Evolutionary conservation across 2,113 vertebrate species (phyloP).

Genomic region (Otolemur garnettii): DNA sequence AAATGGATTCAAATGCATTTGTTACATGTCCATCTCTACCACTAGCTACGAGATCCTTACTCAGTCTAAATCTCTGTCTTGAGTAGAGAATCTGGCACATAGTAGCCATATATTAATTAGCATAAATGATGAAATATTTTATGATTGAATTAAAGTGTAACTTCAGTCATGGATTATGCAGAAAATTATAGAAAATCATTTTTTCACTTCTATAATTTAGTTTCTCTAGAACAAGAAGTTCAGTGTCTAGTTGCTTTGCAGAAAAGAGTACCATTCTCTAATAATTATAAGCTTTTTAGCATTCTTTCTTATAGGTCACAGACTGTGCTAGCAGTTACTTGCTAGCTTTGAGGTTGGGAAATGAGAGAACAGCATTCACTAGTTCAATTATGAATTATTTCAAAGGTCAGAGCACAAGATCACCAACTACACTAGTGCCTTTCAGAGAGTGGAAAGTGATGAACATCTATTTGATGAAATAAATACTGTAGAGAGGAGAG

Average conservation of each 20-base stretch:
- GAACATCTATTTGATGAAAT: slow-evolving; percentile 69
- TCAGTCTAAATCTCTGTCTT: background rate
- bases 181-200: slow-evolving; percentile 1
- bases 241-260: slow-evolving; percentile 42
- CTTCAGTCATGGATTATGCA: background rate
- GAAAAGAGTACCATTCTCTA: slow-evolving; percentile 65
- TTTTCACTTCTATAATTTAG: slow-evolving; percentile 37
- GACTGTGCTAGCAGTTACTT: slow-evolving; percentile 56
- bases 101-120: background rate
- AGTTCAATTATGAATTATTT: slow-evolving; percentile 76
- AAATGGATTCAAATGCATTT: slow-evolving; percentile 13
- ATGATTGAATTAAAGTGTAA: background rate
- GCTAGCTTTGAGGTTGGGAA: slow-evolving; percentile 76
- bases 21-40: background rate
- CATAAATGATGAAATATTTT: slow-evolving; percentile 8
- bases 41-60: background rate
- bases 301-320: slow-evolving; percentile 71
- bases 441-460: slow-evolving; percentile 75
- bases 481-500: slow-evolving; percentile 68
- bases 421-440: slow-evolving; percentile 67
- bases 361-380: slow-evolving; percentile 71
- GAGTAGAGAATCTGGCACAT: background rate
- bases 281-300: slow-evolving; percentile 64
- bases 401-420: slow-evolving; percentile 75
- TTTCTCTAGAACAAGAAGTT: slow-evolving; percentile 64